Conservation (phyloP, 2,888 invertebrate genomes). For the Nemoura dubitans region DNA sequence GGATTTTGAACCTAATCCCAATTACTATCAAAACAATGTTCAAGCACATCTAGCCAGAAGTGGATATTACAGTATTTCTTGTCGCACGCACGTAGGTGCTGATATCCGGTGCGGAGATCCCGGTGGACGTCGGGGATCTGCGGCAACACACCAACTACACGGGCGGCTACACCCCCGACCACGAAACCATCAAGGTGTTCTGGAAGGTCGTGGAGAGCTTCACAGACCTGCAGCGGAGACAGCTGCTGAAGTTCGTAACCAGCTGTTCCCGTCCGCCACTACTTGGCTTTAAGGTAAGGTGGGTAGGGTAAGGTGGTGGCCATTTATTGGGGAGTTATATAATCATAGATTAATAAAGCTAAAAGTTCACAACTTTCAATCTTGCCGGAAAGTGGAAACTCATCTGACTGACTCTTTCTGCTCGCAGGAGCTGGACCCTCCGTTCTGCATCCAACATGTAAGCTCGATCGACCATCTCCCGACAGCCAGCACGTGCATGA, state of each 20-base stretch:
- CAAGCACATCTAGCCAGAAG: no score
- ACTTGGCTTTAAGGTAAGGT: slow-evolving; percentile 89
- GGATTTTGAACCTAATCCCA: no score
- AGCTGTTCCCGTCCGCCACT: slow-evolving; percentile 97
- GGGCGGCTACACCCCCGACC: slow-evolving; percentile 83
- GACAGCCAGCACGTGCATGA: slow-evolving; percentile 98
- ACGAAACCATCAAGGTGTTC: slow-evolving; percentile 86
- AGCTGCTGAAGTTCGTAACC: slow-evolving; percentile 96
- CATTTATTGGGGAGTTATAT: no score
- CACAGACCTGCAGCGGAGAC: slow-evolving; percentile 83
- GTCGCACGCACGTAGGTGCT: no score
- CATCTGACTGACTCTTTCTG: neutral
- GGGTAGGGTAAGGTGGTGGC: no score
- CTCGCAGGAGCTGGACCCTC: slow-evolving; percentile 87
- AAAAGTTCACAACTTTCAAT: no score
- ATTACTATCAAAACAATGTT: no score
- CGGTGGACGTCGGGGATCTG: slow-evolving; percentile 92
- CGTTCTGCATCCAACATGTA: slow-evolving; percentile 95
- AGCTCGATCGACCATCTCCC: slow-evolving; percentile 91
- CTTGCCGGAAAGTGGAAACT: neutral
- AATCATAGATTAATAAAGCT: no score
- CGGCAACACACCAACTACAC: slow-evolving; percentile 88
- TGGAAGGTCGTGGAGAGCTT: slow-evolving; percentile 90
- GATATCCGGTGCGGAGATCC: slow-evolving; percentile 94
- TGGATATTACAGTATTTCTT: no score